These are phyloP conservation scores for Metopolophium dirhodum DNA, from an alignment of 1,140 invertebrate species.

Conservation along the genomic window DNA sequence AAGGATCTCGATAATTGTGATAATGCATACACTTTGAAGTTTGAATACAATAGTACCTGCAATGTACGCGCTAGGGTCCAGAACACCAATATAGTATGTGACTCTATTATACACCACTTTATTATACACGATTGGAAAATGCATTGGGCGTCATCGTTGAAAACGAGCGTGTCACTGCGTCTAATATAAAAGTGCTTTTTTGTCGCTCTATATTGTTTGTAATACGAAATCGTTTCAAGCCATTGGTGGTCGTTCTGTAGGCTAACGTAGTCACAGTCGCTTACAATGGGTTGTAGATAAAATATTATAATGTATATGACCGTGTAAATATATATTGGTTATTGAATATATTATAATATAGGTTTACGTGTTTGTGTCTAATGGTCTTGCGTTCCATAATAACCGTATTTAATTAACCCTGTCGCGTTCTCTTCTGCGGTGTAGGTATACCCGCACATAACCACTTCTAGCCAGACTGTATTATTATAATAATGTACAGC, in stretches of 20 bases:
- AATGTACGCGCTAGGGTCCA: no score
- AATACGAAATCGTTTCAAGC: constrained; percentile 9
- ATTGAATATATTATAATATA: neutral
- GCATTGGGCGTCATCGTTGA: neutral
- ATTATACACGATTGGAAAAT: neutral
- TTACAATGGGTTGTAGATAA: neutral
- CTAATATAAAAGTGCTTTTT: neutral
- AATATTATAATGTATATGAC: neutral
- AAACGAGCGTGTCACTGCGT: neutral
- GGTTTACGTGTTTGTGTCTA: neutral
- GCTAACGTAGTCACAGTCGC: neutral
- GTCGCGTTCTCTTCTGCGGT: neutral
- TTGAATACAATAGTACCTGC: no score
- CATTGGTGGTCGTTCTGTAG: neutral
- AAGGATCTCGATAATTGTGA: no score
- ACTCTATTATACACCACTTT: no score
- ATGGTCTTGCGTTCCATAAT: neutral
- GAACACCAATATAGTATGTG: no score
- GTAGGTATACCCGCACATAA: neutral
- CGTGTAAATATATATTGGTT: neutral
- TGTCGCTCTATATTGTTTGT: neutral
- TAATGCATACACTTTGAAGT: no score
- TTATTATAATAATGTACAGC: neutral
- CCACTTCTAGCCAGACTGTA: neutral
- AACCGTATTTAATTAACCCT: constrained; percentile 31